A percentile compares a stretch with the other conserved stretches of the same genome.
phyloP scores from a whole-genome alignment of 2,888 invertebrate species.

The Abrostola triplasia region DNA sequence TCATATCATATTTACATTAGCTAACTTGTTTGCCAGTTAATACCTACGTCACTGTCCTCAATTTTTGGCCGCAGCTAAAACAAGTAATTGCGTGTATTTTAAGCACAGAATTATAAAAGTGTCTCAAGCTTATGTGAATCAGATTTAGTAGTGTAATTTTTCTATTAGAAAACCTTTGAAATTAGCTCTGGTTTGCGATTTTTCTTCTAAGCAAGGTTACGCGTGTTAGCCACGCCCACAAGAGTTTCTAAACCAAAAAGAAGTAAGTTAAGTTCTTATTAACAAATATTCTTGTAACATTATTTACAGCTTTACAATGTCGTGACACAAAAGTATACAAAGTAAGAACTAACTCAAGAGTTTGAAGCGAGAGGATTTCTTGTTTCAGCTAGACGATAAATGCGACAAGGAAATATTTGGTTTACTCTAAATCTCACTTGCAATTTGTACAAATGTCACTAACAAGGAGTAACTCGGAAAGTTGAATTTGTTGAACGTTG shows the following conservation, averaged over 20 bases:
- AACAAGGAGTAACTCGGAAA: slow-evolving; percentile 46
- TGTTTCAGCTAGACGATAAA: slow-evolving; percentile 24
- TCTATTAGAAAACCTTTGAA: no score
- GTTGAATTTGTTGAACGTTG: slow-evolving; percentile 42
- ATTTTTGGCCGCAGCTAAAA: no score
- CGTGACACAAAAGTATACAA: slow-evolving; percentile 14
- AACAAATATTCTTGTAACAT: no score
- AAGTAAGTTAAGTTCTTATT: no score
- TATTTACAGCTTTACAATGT: background rate
- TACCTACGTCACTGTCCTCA: background rate
- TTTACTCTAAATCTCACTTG: slow-evolving; percentile 44
- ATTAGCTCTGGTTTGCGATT: no score
- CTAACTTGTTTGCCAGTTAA: background rate
- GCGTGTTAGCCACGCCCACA: no score
- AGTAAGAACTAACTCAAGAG: slow-evolving; percentile 14
- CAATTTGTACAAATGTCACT: slow-evolving; percentile 52
- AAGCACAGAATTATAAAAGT: no score
- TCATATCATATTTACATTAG: background rate
- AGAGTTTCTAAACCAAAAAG: no score
- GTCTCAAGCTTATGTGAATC: no score
- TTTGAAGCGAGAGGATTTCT: slow-evolving; percentile 11
- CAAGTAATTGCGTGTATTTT: no score
- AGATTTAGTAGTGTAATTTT: no score
- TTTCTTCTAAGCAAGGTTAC: no score
- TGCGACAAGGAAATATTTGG: slow-evolving; percentile 34